A percentile compares a stretch with the other conserved stretches of the same genome.
Evolutionary conservation across 2,797 vertebrate species (phyloP).

Genomic region (Apogon talboti): DNA sequence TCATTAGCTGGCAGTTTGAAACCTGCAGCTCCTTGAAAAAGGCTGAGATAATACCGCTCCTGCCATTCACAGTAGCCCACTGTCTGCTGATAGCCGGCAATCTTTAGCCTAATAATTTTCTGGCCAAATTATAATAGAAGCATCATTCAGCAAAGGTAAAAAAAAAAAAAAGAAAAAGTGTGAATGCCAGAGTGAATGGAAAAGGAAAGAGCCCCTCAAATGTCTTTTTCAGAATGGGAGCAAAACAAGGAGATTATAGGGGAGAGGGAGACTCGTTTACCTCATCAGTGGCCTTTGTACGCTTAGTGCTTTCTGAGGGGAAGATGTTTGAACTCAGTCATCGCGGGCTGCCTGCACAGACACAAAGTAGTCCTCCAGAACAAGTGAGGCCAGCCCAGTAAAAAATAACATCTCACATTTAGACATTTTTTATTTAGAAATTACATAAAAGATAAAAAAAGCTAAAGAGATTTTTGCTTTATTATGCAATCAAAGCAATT

Average conservation of each 20-base stretch:
- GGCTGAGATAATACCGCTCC: conserved; percentile 72
- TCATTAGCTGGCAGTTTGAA: conserved; percentile 77
- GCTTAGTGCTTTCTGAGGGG: conserved; percentile 56
- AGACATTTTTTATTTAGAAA: conserved; percentile 6
- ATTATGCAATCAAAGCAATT: conserved; percentile 2
- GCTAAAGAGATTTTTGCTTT: background rate
- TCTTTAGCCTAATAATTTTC: conserved; percentile 75
- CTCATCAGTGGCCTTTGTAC: conserved; percentile 76
- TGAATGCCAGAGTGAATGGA: conserved; percentile 46
- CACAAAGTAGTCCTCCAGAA: conserved; percentile 13
- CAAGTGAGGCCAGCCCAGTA: background rate
- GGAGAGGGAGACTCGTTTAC: conserved; percentile 55
- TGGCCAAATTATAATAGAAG: conserved; percentile 75
- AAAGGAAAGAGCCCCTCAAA: conserved; percentile 32
- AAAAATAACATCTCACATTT: conserved; percentile 11
- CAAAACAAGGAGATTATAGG: conserved; percentile 70
- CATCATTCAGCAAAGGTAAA: conserved; percentile 55
- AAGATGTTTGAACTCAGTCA: conserved; percentile 61
- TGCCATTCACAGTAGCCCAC: conserved; percentile 58
- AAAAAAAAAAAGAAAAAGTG: conserved; percentile 27
- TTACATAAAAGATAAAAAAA: background rate
- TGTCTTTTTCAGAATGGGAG: conserved; percentile 53
- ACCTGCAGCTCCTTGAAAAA: conserved; percentile 72
- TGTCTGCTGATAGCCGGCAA: conserved; percentile 74
- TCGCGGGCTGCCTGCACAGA: conserved; percentile 7